phyloP scores from a whole-genome alignment of 2,113 vertebrate species.

The Spilogale gracilis region DNA sequence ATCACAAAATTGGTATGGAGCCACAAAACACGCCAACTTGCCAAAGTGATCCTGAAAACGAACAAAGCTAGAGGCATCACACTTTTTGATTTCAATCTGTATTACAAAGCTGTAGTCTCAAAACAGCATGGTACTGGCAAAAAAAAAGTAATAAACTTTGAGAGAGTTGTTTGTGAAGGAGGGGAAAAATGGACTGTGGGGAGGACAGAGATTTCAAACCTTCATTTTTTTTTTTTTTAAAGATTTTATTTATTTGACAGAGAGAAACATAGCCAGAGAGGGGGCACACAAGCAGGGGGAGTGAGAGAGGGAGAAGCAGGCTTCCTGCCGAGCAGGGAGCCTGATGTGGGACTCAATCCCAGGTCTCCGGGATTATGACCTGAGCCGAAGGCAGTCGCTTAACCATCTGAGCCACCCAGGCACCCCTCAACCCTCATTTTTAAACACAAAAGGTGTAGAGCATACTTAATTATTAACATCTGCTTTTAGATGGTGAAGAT shows the following conservation, averaged over 20 bases:
- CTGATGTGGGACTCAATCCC: too few relatives aligned
- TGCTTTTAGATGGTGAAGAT: neutral
- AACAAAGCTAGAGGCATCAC: neutral
- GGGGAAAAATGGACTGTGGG: neutral
- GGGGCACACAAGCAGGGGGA: too few relatives aligned
- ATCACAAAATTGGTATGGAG: neutral
- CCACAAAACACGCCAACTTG: neutral
- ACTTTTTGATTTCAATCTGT: neutral
- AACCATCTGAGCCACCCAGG: too few relatives aligned
- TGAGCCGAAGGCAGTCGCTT: too few relatives aligned
- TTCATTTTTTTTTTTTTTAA: too few relatives aligned
- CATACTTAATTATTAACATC: neutral
- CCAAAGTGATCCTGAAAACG: neutral
- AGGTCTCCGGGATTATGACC: too few relatives aligned
- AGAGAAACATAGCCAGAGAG: too few relatives aligned
- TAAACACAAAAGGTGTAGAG: neutral
- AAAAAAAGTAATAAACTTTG: neutral
- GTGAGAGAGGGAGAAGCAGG: too few relatives aligned
- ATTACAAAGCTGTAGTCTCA: neutral
- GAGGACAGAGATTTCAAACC: neutral
- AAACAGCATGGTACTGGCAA: neutral
- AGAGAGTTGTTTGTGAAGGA: neutral
- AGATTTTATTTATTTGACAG: too few relatives aligned
- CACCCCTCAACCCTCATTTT: neutral
- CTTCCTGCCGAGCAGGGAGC: too few relatives aligned